phyloP scores from a whole-genome alignment of 1,140 invertebrate species.

The Drosophila ficusphila region DNA sequence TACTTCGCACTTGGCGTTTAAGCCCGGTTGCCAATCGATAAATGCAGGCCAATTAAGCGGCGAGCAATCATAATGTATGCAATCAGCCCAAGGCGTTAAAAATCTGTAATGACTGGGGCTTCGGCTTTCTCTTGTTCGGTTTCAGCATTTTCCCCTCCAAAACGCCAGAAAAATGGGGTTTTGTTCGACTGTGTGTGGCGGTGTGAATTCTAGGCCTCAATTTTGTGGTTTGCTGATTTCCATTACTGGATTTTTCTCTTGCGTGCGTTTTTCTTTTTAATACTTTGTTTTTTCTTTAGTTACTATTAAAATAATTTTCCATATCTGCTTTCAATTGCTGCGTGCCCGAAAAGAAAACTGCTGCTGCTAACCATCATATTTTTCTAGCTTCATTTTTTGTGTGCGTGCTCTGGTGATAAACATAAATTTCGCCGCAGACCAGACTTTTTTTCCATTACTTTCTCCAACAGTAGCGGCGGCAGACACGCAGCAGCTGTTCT shows the following conservation, averaged over 20 bases:
- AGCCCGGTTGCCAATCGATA: slow-evolving; percentile 19
- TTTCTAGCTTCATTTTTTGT: slow-evolving; percentile 35
- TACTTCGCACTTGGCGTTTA: slow-evolving; percentile 12
- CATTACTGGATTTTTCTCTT: slow-evolving; percentile 33
- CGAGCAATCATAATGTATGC: slow-evolving; percentile 31
- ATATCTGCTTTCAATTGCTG: slow-evolving; percentile 49
- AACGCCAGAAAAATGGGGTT: background rate
- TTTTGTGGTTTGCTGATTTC: slow-evolving; percentile 46
- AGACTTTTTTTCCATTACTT: slow-evolving; percentile 57
- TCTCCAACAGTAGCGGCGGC: slow-evolving; percentile 40
- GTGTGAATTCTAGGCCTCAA: slow-evolving; percentile 62
- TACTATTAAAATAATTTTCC: slow-evolving; percentile 38
- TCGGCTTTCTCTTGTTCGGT: slow-evolving; percentile 29
- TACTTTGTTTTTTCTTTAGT: slow-evolving; percentile 36
- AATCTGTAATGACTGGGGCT: slow-evolving; percentile 29
- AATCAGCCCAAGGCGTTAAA: slow-evolving; percentile 40
- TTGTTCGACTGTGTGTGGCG: background rate
- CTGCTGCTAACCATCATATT: slow-evolving; percentile 32
- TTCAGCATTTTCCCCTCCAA: slow-evolving; percentile 11
- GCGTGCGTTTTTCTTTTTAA: slow-evolving; percentile 25
- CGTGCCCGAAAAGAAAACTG: slow-evolving; percentile 67
- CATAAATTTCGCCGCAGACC: slow-evolving; percentile 73
- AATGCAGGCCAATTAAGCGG: slow-evolving; percentile 27
- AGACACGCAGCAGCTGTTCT: slow-evolving; percentile 55
- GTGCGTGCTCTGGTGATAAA: slow-evolving; percentile 61